Conservation (phyloP, 2,888 invertebrate genomes). For the Mesodorylaimus sp. region DNA sequence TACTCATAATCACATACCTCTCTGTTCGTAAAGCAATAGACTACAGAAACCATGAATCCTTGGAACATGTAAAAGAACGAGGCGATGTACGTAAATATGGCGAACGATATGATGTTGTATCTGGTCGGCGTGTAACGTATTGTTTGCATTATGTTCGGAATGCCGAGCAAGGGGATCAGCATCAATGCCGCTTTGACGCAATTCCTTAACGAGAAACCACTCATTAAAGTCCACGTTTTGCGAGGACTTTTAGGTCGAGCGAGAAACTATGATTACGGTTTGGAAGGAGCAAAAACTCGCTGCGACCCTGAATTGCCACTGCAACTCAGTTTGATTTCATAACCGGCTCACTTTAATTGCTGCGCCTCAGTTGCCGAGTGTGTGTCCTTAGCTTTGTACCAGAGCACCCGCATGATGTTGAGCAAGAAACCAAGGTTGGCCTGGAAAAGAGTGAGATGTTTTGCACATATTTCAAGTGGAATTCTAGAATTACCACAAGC, state of each 20-base stretch:
- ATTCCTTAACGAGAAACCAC: slow-evolving; percentile 29
- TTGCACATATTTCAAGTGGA: background rate
- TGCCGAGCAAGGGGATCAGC: slow-evolving; percentile 36
- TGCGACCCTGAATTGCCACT: background rate
- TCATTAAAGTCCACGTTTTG: background rate
- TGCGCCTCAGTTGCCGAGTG: slow-evolving; percentile 34
- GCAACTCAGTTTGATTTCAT: background rate
- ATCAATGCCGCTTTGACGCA: slow-evolving; percentile 38
- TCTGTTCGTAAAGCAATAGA: slow-evolving; percentile 38
- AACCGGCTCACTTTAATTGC: slow-evolving; percentile 33
- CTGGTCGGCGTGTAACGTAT: slow-evolving; percentile 30
- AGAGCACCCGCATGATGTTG: slow-evolving; percentile 37
- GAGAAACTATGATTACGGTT: background rate
- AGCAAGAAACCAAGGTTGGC: slow-evolving; percentile 36
- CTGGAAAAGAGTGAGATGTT: slow-evolving; percentile 22
- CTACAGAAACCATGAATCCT: slow-evolving; percentile 37
- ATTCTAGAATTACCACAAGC: slow-evolving; percentile 47
- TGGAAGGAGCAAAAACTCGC: background rate
- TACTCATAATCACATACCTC: slow-evolving; percentile 30
- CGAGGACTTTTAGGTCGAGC: background rate
- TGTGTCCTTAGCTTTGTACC: slow-evolving; percentile 34
- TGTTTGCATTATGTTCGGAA: slow-evolving; percentile 37
- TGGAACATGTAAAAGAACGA: slow-evolving; percentile 36
- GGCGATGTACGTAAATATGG: slow-evolving; percentile 31
- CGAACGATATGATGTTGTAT: slow-evolving; percentile 30